Conservation (phyloP, 2,113 vertebrate species). For the Aegithalos caudatus region DNA sequence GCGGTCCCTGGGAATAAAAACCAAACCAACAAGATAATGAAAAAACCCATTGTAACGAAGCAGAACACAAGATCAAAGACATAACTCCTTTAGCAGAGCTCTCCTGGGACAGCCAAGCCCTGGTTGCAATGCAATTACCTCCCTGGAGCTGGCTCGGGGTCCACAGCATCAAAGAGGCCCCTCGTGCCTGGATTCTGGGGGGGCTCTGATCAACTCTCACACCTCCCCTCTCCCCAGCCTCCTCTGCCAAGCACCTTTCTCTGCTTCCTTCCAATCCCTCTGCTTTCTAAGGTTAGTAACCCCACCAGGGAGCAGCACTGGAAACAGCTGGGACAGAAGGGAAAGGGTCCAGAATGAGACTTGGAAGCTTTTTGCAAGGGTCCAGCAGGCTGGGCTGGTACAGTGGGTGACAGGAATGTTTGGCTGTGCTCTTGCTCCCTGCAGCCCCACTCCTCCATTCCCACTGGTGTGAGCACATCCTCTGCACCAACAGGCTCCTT, state of each 20-base stretch:
- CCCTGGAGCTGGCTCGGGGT: neutral
- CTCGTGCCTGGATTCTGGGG: neutral
- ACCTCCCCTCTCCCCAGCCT: neutral
- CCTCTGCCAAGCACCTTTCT: neutral
- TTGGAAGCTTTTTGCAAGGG: neutral
- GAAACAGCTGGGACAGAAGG: neutral
- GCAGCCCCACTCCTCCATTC: neutral
- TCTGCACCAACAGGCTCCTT: neutral
- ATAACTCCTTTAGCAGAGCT: slow-evolving; percentile 47
- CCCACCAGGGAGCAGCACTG: neutral
- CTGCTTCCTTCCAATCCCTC: neutral
- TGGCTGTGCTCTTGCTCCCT: neutral
- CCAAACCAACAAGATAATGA: neutral
- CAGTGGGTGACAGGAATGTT: neutral
- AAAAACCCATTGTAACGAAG: slow-evolving; percentile 24
- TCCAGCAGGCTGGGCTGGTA: neutral
- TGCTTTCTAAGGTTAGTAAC: neutral
- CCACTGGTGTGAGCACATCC: neutral
- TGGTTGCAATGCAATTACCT: slow-evolving; percentile 41
- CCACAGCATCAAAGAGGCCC: neutral
- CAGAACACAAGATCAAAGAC: slow-evolving; percentile 50
- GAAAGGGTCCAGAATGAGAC: neutral
- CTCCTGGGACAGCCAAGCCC: neutral
- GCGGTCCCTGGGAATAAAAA: slow-evolving; percentile 76
- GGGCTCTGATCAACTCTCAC: neutral